Percentiles rank a stretch among this genome's conserved stretches.
These are phyloP conservation scores for Andrena bucephala DNA, from an alignment of 2,888 invertebrate genomes.

Conservation along the genomic window DNA sequence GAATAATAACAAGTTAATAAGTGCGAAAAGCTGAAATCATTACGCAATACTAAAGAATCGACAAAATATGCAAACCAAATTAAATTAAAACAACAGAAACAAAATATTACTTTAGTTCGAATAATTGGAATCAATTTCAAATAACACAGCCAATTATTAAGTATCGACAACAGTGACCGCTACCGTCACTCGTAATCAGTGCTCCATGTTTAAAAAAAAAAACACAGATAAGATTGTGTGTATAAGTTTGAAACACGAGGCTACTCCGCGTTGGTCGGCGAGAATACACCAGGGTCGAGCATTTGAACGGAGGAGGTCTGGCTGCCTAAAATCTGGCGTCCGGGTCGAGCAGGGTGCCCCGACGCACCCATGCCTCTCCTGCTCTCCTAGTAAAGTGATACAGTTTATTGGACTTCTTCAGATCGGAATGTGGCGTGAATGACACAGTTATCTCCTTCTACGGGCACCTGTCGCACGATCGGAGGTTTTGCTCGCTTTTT, in stretches of 20 bases:
- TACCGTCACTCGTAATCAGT: too few relatives aligned
- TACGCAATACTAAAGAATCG: too few relatives aligned
- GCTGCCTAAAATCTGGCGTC: slow-evolving; percentile 51
- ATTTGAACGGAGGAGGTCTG: background rate
- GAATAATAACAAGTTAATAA: too few relatives aligned
- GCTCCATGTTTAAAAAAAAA: too few relatives aligned
- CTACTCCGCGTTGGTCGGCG: background rate
- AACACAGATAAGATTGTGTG: too few relatives aligned
- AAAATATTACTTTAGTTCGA: too few relatives aligned
- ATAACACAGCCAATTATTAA: too few relatives aligned
- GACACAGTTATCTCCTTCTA: slow-evolving; percentile 68
- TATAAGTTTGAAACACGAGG: background rate
- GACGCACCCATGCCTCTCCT: slow-evolving; percentile 68
- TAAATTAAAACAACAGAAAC: too few relatives aligned
- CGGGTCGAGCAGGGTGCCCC: slow-evolving; percentile 6
- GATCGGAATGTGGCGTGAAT: slow-evolving; percentile 80
- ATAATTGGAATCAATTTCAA: too few relatives aligned
- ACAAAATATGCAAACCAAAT: too few relatives aligned
- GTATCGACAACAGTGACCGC: background rate
- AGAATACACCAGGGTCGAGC: background rate
- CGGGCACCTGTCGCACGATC: background rate
- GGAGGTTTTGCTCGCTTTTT: background rate
- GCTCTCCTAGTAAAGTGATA: slow-evolving; percentile 82
- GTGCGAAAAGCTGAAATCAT: too few relatives aligned
- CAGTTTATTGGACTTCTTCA: slow-evolving; percentile 84